Base-by-base conservation (phyloP, 1,140 invertebrate species). In the Phthorimaea operculella region DNA sequence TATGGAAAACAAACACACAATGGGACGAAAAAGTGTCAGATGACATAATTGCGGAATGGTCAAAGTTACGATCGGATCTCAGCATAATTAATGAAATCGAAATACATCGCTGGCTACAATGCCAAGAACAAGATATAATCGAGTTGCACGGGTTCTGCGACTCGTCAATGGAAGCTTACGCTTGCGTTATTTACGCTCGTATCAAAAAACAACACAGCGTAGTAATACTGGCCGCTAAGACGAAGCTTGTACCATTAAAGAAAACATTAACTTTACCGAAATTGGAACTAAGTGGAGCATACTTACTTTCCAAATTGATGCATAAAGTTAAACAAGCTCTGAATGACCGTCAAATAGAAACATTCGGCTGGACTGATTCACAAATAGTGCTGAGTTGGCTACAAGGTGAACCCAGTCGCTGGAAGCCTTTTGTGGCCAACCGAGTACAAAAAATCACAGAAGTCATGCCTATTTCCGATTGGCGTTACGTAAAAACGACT, bases 381-480 rank as follows among this genome's bases (percentile, higher is more conserved):
- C 74, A 63, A 3, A 75, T 81, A 3, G 68, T 69, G 5, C 48
- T 81, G 21, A 45, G 47, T 15, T 83, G 78, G 77, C 12, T 81
- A 33, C 51, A 52, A 10, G 62, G 54, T 9, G 47, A 50, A 15
- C 70, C 74, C 0, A 34, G 52, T 45, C 33, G 33, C 21, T 64
- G 67, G 33, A 67, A 68, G 16, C 5, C 15, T 3, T 55, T 49
- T 17, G 45, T 55, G 7, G 54, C 44, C 4, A 55, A 55, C 33
- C 18, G 47, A 34, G 45, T 49, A 34, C 47, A n/a, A 21, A 16
- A 55, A 36, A 49, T 55, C 4, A 45, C 17, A 14, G 28, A 33
- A 14, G 34, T 36, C 1, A 55, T 55, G 10, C 54, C 54, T 6
- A 15, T 4, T 4, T 8, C 10, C 48, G 14, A 18, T 28, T 55